Evolutionary conservation across 2,113 vertebrate genomes (phyloP), one percentile per base, ranked within the genome.

Genomic region (Plectropomus leopardus): DNA sequence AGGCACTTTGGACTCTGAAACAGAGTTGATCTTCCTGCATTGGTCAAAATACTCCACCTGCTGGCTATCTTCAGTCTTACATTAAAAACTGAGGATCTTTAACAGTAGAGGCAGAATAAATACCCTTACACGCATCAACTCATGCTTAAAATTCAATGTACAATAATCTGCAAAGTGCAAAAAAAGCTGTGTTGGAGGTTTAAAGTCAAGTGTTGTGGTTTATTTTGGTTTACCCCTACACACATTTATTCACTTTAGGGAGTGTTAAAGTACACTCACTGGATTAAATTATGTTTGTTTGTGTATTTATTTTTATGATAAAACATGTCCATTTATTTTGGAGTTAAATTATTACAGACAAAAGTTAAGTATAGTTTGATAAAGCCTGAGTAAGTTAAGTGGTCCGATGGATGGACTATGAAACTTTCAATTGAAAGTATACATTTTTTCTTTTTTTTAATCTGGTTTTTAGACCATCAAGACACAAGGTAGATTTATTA

Each of bases 11-110:
- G 61, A 66, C 61, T 30, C 6, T 13, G 8, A 34, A 61, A 44
- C 24, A 23, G 68, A 72, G 65, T 0, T 50, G 1, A 53, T 21
- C 21, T 51, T 74, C 2, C 13, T 45, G 1, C 10, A 70, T 78
- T 11, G 23, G 57, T 69, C 19, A 47, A 76, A 88, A 36, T 23
- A 47, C 70, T 58, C 74, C 81, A 67, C 71, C 86, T 80, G 64
- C 65, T 83, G 69, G 78, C 2, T 30, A 4, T 45, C 9, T 30
- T 32, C 34, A 68, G 50, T 26, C 13, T 67, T 15, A 2, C 0
- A 13, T 16, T 23, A 16, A 42, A 55, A 30, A 2, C 23, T 30
- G 0, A 0, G 8, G 19, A 7, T 55, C 30, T 47, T 7, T 14
- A 30, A 47, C 5, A 40, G 23, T 13, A 28, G 17, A 21, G 1